These are phyloP conservation scores for Trematomus loennbergii DNA, from an alignment of 2,113 vertebrate species.

Conservation along the genomic window DNA sequence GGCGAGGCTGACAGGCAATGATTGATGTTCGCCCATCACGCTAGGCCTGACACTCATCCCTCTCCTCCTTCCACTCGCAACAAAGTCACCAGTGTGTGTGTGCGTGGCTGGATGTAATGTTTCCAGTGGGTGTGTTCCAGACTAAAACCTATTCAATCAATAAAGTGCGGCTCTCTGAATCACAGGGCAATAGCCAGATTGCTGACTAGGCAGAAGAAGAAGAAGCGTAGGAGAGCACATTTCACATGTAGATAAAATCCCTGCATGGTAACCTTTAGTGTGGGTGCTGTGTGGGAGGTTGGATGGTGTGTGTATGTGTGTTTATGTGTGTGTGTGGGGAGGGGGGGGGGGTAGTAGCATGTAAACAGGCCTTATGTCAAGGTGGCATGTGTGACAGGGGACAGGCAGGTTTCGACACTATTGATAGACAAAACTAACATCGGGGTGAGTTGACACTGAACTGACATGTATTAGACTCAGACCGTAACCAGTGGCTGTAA, in stretches of 20 bases:
- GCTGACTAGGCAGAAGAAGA: slow-evolving; percentile 91
- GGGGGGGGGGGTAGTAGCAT: slow-evolving; percentile 30
- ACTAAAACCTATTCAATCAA: slow-evolving; percentile 79
- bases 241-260: slow-evolving; percentile 82
- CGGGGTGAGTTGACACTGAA: neutral
- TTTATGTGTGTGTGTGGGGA: slow-evolving; percentile 7
- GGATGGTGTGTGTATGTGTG: slow-evolving; percentile 21
- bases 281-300: slow-evolving; percentile 50
- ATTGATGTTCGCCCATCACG: slow-evolving; percentile 92
- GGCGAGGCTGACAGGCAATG: slow-evolving; percentile 88
- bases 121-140: slow-evolving; percentile 62
- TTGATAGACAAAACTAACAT: slow-evolving; percentile 11
- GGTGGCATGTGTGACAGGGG: slow-evolving; percentile 72
- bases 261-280: slow-evolving; percentile 72
- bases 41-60: slow-evolving; percentile 88
- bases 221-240: slow-evolving; percentile 82
- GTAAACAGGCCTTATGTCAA: slow-evolving; percentile 75
- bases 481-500: too few species aligned
- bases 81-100: slow-evolving; percentile 75
- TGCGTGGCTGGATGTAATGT: slow-evolving; percentile 52
- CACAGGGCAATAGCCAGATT: slow-evolving; percentile 85
- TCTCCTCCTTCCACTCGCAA: slow-evolving; percentile 73
- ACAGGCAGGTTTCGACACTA: slow-evolving; percentile 49
- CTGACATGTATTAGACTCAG: too few species aligned
- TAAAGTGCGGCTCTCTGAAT: slow-evolving; percentile 72